A percentile compares a stretch with the other conserved stretches of the same genome.
phyloP scores from a whole-genome alignment of 2,888 invertebrate species.

The Schizotus pectinicornis region DNA sequence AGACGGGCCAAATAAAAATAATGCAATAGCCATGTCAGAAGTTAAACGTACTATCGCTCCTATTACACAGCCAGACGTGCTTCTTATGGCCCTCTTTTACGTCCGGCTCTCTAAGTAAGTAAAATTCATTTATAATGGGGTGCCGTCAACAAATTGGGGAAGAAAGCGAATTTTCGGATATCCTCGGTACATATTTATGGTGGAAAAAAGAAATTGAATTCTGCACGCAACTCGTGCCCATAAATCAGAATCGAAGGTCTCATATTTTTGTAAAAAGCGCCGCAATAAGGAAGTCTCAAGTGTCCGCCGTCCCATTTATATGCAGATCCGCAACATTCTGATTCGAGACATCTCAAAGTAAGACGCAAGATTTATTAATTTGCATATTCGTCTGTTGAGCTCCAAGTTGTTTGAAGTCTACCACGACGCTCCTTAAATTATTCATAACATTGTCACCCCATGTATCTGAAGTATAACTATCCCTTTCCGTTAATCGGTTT shows the following conservation, averaged over 20 bases:
- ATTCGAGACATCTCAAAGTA: conserved; percentile 53
- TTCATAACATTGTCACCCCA: conserved; percentile 55
- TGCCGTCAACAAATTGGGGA: conserved; percentile 38
- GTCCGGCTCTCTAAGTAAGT: conserved; percentile 21
- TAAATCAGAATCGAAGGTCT: conserved; percentile 6
- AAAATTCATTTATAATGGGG: conserved; percentile 41
- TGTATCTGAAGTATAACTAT: conserved; percentile 47
- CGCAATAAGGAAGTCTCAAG: conserved; percentile 42
- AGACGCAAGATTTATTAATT: conserved; percentile 58
- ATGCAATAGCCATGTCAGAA: conserved; percentile 48
- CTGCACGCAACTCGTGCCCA: background rate
- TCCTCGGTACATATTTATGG: background rate
- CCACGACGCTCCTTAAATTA: conserved; percentile 53
- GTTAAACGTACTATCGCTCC: conserved; percentile 41
- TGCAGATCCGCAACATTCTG: conserved; percentile 52
- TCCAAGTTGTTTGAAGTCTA: conserved; percentile 52
- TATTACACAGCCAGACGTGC: conserved; percentile 42
- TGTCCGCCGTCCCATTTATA: conserved; percentile 54
- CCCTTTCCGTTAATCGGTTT: conserved; percentile 36
- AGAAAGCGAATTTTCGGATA: background rate
- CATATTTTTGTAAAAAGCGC: conserved; percentile 17
- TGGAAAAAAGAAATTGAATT: background rate
- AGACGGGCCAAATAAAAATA: conserved; percentile 47
- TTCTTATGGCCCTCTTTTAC: conserved; percentile 31
- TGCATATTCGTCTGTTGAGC: conserved; percentile 53